Conservation (phyloP, 2,113 vertebrate species). For the Eira barbara region DNA sequence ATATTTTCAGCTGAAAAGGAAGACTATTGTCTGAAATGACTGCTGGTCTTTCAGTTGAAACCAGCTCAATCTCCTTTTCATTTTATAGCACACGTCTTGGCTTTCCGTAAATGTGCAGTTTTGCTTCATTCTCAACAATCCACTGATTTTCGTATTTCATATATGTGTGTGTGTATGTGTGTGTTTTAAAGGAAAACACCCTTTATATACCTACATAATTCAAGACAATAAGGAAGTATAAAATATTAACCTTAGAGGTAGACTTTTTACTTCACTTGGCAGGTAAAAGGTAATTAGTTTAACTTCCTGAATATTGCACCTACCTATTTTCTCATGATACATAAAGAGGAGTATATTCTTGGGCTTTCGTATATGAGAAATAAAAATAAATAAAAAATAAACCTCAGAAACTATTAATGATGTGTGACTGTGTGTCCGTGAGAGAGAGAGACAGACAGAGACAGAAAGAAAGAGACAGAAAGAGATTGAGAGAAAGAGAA, state of each 20-base stretch:
- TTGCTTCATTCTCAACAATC: slow-evolving; percentile 61
- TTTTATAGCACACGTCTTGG: slow-evolving; percentile 67
- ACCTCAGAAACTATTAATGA: not conserved
- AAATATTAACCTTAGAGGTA: not conserved
- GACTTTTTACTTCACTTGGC: not conserved
- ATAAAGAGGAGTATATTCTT: not conserved
- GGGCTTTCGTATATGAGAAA: not conserved
- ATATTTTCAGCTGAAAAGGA: slow-evolving; percentile 76
- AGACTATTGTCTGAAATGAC: slow-evolving; percentile 75
- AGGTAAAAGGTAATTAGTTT: not conserved
- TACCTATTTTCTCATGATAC: not conserved
- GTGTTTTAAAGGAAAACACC: not conserved
- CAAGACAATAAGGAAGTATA: not conserved
- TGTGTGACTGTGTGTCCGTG: not conserved
- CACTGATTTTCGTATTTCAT: not conserved
- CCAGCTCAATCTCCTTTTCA: slow-evolving; percentile 72
- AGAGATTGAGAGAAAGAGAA: not conserved
- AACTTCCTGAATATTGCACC: not conserved
- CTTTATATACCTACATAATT: not conserved
- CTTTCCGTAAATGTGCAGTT: slow-evolving; percentile 45
- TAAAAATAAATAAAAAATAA: slow-evolving; percentile 1
- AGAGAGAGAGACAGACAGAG: not conserved
- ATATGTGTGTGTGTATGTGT: not conserved
- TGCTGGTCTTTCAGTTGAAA: slow-evolving; percentile 75
- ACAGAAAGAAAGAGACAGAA: not conserved